Conservation (phyloP, 2,797 vertebrate genomes). For the Brotula barbata region DNA sequence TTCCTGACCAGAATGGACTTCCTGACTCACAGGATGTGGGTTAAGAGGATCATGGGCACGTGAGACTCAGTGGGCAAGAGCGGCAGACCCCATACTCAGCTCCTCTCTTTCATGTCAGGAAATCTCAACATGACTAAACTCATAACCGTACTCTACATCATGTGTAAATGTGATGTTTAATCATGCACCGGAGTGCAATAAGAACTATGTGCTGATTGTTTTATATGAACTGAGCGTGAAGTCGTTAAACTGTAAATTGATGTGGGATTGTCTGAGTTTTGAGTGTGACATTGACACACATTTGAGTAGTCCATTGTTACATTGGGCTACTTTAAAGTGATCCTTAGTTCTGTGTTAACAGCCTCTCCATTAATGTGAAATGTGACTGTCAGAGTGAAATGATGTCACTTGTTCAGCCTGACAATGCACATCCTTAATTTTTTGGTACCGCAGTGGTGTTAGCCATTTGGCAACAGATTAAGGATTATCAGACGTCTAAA, state of each 20-base stretch:
- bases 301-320: too few relatives aligned
- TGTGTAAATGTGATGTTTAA: conserved; percentile 12
- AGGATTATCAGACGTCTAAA: too few relatives aligned
- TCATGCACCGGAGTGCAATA: conserved; percentile 31
- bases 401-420: too few relatives aligned
- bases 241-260: conserved; percentile 14
- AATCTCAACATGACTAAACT: conserved; percentile 40
- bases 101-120: conserved; percentile 37
- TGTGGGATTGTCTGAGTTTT: too few relatives aligned
- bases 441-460: too few relatives aligned
- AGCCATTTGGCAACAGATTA: too few relatives aligned
- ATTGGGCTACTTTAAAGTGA: too few relatives aligned
- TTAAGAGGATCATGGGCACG: conserved; percentile 52
- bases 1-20: conserved; percentile 67
- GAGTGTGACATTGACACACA: too few relatives aligned
- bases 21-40: conserved; percentile 67
- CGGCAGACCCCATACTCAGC: conserved; percentile 4
- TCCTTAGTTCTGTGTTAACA: too few relatives aligned
- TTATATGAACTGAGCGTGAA: conserved; percentile 15
- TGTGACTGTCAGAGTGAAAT: too few relatives aligned
- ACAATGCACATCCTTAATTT: too few relatives aligned
- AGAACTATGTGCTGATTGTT: conserved; percentile 30
- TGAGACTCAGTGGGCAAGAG: conserved; percentile 31
- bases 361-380: too few relatives aligned
- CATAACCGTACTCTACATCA: background rate